These are phyloP conservation scores for Caenorhabditis elegans DNA, from an alignment of 1,140 invertebrate species.

Conservation along the genomic window DNA sequence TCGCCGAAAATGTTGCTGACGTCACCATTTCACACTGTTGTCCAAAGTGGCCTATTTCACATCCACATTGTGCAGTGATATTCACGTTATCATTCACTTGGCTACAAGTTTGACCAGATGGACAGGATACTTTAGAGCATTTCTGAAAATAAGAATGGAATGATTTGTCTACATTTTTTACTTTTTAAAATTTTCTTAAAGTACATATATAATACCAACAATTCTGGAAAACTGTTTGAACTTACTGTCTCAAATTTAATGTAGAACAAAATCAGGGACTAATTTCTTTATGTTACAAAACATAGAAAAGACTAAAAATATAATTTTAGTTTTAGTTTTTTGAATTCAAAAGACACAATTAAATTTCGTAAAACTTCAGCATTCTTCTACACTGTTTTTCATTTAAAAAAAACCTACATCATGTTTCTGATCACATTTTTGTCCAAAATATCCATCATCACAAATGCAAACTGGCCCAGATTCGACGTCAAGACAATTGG, in stretches of 20 bases:
- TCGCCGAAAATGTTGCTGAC: constrained; percentile 35
- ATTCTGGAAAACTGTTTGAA: no score
- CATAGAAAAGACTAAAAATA: no score
- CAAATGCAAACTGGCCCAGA: constrained; percentile 32
- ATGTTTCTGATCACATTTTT: constrained; percentile 34
- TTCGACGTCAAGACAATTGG: constrained; percentile 12
- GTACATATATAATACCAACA: no score
- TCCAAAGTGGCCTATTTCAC: constrained; percentile 41
- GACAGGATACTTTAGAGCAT: constrained; percentile 37
- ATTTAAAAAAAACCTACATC: not conserved
- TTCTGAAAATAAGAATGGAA: no score
- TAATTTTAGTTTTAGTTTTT: no score
- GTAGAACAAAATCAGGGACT: no score
- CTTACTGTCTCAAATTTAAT: no score
- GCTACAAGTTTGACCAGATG: constrained; percentile 28
- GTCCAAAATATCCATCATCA: constrained; percentile 6
- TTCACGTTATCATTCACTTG: not conserved
- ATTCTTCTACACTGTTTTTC: not conserved
- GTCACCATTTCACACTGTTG: constrained; percentile 30
- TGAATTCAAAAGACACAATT: no score
- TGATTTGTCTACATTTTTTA: no score
- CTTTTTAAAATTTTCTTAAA: no score
- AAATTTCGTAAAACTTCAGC: no score
- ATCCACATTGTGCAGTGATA: constrained; percentile 30
- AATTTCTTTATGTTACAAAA: no score